Base-by-base conservation (phyloP, 2,797 vertebrate genomes). In the Pyrocephalus nanus region DNA sequence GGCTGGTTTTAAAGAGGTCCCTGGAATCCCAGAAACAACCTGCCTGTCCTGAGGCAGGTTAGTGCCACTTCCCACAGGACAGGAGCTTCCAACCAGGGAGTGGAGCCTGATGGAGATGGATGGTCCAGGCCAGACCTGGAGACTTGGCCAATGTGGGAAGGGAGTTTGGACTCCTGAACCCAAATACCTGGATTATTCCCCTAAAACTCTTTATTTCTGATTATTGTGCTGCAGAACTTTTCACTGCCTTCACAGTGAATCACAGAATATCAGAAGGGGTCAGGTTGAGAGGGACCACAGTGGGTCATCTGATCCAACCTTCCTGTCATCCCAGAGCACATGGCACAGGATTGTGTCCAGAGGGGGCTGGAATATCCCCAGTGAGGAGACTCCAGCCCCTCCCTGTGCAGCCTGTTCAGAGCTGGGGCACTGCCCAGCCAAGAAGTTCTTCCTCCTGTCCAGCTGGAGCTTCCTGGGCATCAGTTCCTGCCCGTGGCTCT, bases 11-110 rank as follows among this genome's bases (percentile, higher is more conserved):
- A 30, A 51, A 67, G 26, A 19, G 11, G 13, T 32, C 15, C 12
- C 34, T 7, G 8, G 11, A 36, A 18, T 58, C 23, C n/a, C 23
- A 58, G 65, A 53, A 29, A 4, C 0, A 23, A 17, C 3, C 1
- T 2, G 4, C 8, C 8, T 29, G 22, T 73, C 23, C 58, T 32
- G 20, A 53, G 42, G 32, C 25, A 26, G 47, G 29, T 55, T 8
- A 16, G 22, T 36, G 42, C 14, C 43, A 6, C 21, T 50, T 64
- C 29, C 43, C 69, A 36, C 15, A 21, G 7, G 15, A 27, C 2
- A 67, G 65, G 8, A 42, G 23, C 5, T 16, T 78, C 43, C 34
- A 62, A 4, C 25, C 8, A 23, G 14, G 38, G n/a, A 47, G 3
- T 25, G 60, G 32, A 80, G 26, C 7, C 30, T 45, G 10, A 42